phyloP scores from a whole-genome alignment of 2,113 vertebrate genomes.

The Dendropsophus ebraccatus region DNA sequence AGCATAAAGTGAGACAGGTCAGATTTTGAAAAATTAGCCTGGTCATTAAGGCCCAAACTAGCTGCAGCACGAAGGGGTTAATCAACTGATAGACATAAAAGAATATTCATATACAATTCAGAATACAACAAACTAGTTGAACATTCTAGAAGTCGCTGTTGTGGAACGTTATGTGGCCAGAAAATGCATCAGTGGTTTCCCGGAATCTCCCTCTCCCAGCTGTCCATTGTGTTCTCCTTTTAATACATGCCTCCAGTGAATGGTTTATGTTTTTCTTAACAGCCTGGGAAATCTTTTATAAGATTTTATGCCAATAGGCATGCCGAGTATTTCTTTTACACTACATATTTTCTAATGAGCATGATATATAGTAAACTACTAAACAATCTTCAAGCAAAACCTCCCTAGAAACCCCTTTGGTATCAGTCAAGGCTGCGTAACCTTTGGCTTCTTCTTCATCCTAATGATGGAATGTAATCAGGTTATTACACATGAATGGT shows the following conservation, averaged over 20 bases:
- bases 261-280: neutral
- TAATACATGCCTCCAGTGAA: neutral
- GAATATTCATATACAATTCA: neutral
- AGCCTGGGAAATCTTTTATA: neutral
- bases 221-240: neutral
- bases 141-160: neutral
- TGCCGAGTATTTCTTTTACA: neutral
- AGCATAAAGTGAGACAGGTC: too few relatives aligned
- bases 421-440: neutral
- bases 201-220: slow-evolving; percentile 9
- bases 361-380: neutral
- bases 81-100: neutral
- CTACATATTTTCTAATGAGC: neutral
- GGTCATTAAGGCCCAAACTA: too few relatives aligned
- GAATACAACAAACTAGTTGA: neutral
- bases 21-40: too few relatives aligned
- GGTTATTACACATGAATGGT: slow-evolving; percentile 53
- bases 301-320: neutral
- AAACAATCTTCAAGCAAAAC: neutral
- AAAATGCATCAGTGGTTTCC: slow-evolving; percentile 14
- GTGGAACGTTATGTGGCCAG: neutral
- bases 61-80: too few relatives aligned
- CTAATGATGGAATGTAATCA: slow-evolving; percentile 57
- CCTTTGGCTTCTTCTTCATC: slow-evolving; percentile 25
- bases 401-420: neutral